Base-by-base conservation (phyloP, 2,888 invertebrate genomes). In the Lasiommata megera region DNA sequence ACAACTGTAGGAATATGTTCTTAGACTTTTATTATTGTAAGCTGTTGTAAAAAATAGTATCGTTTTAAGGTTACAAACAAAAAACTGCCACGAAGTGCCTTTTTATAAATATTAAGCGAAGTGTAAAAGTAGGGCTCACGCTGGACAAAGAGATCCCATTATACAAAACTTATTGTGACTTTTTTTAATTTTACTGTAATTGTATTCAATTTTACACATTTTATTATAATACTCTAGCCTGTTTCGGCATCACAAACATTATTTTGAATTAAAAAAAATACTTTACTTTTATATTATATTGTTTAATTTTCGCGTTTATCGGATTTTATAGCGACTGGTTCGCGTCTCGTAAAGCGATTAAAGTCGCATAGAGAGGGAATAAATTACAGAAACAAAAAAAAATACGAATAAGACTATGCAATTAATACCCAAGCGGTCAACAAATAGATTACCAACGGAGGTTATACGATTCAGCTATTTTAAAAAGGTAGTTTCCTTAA, bases 51-150 rank as follows among this genome's bases (percentile, higher is more conserved):
- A 81, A 43, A 78, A 77, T 76, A 73, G 64, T 69, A 72, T 74
- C 71, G 72, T 74, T 72, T 65, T 77, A 77, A 77, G 77, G 67
- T 74, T 75, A 76, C 78, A 73, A 79, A 76, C 80, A 76, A 72
- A 84, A 31, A 86, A 90, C 90, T 90, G 90, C 90, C 90, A 89
- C 80, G 69, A 85, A 83, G 90, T 90, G 90, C 90, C 90, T 89
- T 88, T 84, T 88, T 84, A 62, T 60, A 63, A 66, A 70, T 52
- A 54, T 54, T 61, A 61, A 61, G 61, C 40, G 17, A 41, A 46
- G n/a, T 38, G 43, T 47, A 55, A 40, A 52, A 40, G 23, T 43
- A 37, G 18, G 50, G 43, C 40, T 61, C 43, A 52, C 18, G 23
- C 34, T 53, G 12, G 41, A 44, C 40, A 47, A 23, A 41, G 14